These are phyloP conservation scores for Caenorhabditis macrosperma DNA, from an alignment of 2,888 invertebrate species.

Conservation along the genomic window DNA sequence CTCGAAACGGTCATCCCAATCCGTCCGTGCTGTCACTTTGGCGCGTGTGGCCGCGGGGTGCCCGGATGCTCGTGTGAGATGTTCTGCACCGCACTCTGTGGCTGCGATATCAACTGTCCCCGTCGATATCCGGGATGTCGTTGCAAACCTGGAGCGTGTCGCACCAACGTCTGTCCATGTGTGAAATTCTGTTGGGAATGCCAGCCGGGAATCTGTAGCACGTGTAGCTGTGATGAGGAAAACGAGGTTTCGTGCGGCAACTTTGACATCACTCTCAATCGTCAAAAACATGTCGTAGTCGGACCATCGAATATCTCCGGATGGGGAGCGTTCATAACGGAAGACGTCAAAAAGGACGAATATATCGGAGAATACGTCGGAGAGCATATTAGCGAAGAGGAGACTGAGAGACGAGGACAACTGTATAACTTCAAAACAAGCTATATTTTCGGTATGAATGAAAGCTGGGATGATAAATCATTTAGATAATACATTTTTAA, in stretches of 20 bases:
- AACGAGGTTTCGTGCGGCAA: neutral
- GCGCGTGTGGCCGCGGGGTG: neutral
- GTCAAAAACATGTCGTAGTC: neutral
- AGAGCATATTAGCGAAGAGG: neutral
- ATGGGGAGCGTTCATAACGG: neutral
- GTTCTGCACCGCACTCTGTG: neutral
- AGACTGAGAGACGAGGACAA: neutral
- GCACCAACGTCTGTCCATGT: neutral
- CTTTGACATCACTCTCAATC: neutral
- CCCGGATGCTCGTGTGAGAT: neutral
- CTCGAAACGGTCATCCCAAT: too few relatives aligned
- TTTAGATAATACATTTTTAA: too few relatives aligned
- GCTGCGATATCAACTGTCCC: neutral
- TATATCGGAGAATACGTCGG: slow-evolving; percentile 3
- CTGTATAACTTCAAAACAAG: neutral
- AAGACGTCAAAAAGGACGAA: neutral
- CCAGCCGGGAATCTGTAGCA: too few relatives aligned
- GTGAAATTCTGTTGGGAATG: neutral
- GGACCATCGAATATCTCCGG: neutral
- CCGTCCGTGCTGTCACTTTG: neutral
- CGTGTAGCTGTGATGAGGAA: neutral
- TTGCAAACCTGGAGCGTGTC: neutral
- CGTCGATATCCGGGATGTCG: neutral
- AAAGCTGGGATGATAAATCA: too few relatives aligned
- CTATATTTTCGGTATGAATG: neutral